Percentiles rank a stretch among this genome's conserved stretches.
Evolutionary conservation across 1,140 invertebrate genomes (phyloP).

Genomic region (Anoplophora glabripennis): DNA sequence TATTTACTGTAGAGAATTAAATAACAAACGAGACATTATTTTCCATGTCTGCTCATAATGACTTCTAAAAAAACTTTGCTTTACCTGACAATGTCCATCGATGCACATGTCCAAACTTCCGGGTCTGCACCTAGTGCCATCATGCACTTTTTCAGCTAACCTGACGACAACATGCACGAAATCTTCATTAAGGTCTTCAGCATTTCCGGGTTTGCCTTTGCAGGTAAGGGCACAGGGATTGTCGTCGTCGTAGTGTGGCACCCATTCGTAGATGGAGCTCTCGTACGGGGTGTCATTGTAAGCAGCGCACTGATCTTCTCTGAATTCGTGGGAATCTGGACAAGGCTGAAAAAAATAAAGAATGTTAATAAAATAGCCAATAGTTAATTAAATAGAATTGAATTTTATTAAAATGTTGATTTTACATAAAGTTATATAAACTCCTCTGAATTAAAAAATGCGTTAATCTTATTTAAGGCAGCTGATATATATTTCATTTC

Average conservation of each 20-base stretch:
- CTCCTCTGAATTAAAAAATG: too few species aligned
- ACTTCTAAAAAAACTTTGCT: slow-evolving; percentile 30
- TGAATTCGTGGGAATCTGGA: slow-evolving; percentile 67
- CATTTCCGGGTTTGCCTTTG: slow-evolving; percentile 54
- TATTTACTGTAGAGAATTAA: too few species aligned
- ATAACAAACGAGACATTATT: too few species aligned
- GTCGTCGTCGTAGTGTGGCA: slow-evolving; percentile 78
- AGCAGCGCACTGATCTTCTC: slow-evolving; percentile 77
- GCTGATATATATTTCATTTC: too few species aligned
- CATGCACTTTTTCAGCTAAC: slow-evolving; percentile 76
- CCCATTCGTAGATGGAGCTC: slow-evolving; percentile 79
- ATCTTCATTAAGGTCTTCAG: slow-evolving; percentile 24
- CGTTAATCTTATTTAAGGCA: too few species aligned
- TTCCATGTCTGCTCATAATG: too few species aligned
- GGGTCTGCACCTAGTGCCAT: slow-evolving; percentile 80
- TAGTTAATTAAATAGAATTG: too few species aligned
- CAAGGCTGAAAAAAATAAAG: slow-evolving; percentile 66
- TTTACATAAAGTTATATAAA: too few species aligned
- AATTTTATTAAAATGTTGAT: too few species aligned
- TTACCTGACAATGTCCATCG: slow-evolving; percentile 84
- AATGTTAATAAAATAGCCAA: too few species aligned
- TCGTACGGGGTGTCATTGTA: slow-evolving; percentile 81
- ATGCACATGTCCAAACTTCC: slow-evolving; percentile 88
- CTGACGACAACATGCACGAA: slow-evolving; percentile 69
- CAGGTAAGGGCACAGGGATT: slow-evolving; percentile 85